These are phyloP conservation scores for Diorhabda sublineata DNA, from an alignment of 1,140 invertebrate species.

Conservation along the genomic window DNA sequence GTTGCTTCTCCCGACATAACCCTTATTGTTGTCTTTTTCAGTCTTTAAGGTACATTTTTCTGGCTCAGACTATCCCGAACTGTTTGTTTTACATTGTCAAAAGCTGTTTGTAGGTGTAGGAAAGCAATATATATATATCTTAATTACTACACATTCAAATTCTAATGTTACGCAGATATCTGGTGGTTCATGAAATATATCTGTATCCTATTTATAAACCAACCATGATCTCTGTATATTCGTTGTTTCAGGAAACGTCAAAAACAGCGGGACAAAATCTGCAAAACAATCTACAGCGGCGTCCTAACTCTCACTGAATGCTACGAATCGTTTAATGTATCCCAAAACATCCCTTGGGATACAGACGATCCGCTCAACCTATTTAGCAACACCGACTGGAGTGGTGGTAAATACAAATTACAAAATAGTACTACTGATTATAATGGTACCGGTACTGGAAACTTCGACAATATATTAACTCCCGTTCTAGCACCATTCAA, in stretches of 20 bases:
- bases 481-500: slow-evolving; percentile 80
- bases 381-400: slow-evolving; percentile 30
- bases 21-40: too few species aligned
- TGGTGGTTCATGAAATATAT: too few species aligned
- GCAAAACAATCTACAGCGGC: slow-evolving; percentile 61
- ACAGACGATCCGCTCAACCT: slow-evolving; percentile 36
- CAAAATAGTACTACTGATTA: slow-evolving; percentile 24
- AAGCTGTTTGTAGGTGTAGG: too few species aligned
- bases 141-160: too few species aligned
- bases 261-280: slow-evolving; percentile 61
- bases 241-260: slow-evolving; percentile 57
- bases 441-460: slow-evolving; percentile 33
- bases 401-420: slow-evolving; percentile 17
- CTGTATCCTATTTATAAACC: neutral
- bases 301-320: slow-evolving; percentile 58
- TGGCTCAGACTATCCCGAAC: too few species aligned
- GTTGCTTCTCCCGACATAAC: too few species aligned
- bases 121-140: too few species aligned
- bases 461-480: slow-evolving; percentile 42
- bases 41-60: too few species aligned
- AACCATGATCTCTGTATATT: neutral
- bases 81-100: too few species aligned
- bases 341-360: slow-evolving; percentile 29
- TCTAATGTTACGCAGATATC: too few species aligned
- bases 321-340: slow-evolving; percentile 52